Conservation (phyloP, 2,888 invertebrate genomes). For the Troides aeacus region DNA sequence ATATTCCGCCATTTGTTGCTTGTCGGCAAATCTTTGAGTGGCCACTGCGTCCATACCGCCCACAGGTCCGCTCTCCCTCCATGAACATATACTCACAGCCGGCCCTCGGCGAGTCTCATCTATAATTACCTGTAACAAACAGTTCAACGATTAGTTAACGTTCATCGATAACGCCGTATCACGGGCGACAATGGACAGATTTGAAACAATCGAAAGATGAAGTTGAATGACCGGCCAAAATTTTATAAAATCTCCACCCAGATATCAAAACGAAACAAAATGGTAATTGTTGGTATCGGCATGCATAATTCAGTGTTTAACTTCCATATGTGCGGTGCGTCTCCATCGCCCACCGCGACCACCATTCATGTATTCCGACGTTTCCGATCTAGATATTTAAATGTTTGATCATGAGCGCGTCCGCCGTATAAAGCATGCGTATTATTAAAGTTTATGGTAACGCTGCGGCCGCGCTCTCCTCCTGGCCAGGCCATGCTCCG, state of each 20-base stretch:
- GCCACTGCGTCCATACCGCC: too few species aligned
- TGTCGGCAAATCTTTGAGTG: too few species aligned
- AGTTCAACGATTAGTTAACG: slow-evolving; percentile 33
- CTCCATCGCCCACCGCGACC: slow-evolving; percentile 48
- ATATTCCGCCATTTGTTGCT: slow-evolving; percentile 42
- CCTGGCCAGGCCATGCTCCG: too few species aligned
- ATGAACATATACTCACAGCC: too few species aligned
- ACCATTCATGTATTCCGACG: slow-evolving; percentile 55
- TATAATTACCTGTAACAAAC: slow-evolving; percentile 31
- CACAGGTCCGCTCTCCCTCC: too few species aligned
- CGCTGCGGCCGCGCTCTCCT: slow-evolving; percentile 28
- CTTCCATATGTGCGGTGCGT: slow-evolving; percentile 48
- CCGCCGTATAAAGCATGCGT: slow-evolving; percentile 43
- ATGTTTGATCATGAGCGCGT: slow-evolving; percentile 46
- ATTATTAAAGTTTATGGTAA: slow-evolving; percentile 44
- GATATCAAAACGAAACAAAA: slow-evolving; percentile 60
- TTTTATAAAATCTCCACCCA: slow-evolving; percentile 66
- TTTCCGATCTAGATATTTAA: slow-evolving; percentile 64
- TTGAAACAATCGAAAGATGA: slow-evolving; percentile 1
- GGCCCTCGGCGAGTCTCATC: too few species aligned
- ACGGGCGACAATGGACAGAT: too few species aligned
- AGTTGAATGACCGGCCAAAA: slow-evolving; percentile 72
- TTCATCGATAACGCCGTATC: too few species aligned
- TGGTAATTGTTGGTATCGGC: slow-evolving; percentile 54
- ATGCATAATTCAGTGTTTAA: slow-evolving; percentile 65